Evolutionary conservation across 2,797 vertebrate genomes (phyloP).

Genomic region (Hipposideros larvatus): DNA sequence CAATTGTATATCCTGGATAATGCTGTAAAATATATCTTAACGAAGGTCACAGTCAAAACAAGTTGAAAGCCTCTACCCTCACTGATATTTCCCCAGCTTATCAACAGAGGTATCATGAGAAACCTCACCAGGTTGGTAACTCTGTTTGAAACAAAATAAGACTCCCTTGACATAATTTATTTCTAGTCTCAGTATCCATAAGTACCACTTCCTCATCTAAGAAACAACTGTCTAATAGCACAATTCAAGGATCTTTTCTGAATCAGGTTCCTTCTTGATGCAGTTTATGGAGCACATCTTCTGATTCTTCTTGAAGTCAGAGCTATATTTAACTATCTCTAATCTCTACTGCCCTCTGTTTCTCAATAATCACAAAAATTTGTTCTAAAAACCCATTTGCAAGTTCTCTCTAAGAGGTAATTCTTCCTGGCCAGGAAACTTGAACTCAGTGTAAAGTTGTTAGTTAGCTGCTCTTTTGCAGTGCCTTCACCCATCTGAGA

Average conservation of each 20-base stretch:
- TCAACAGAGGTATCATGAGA: conserved; percentile 6
- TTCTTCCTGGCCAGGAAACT: conserved; percentile 15
- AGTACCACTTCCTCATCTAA: conserved; percentile 48
- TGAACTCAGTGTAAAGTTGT: conserved; percentile 30
- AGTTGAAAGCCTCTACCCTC: conserved; percentile 27
- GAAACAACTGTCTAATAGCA: background rate
- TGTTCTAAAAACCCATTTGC: conserved; percentile 2
- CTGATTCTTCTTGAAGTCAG: conserved; percentile 25
- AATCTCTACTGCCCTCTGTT: background rate
- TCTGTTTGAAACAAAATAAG: conserved; percentile 48
- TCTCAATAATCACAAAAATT: background rate
- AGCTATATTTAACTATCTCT: conserved; percentile 34
- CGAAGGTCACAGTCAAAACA: conserved; percentile 45
- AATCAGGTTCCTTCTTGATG: background rate
- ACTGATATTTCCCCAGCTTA: conserved; percentile 11
- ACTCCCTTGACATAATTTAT: conserved; percentile 50
- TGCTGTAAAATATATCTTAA: conserved; percentile 37
- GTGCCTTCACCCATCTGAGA: background rate
- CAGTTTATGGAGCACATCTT: conserved; percentile 34
- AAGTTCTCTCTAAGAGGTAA: conserved; percentile 26
- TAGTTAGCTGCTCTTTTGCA: conserved; percentile 19
- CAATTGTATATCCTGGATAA: background rate
- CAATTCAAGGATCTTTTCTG: background rate
- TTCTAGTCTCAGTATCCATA: conserved; percentile 5
- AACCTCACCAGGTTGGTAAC: background rate